A percentile compares a stretch with the other conserved stretches of the same genome.
These are phyloP conservation scores for Falcaria lacertinaria DNA, from an alignment of 2,888 invertebrate genomes.

Conservation along the genomic window DNA sequence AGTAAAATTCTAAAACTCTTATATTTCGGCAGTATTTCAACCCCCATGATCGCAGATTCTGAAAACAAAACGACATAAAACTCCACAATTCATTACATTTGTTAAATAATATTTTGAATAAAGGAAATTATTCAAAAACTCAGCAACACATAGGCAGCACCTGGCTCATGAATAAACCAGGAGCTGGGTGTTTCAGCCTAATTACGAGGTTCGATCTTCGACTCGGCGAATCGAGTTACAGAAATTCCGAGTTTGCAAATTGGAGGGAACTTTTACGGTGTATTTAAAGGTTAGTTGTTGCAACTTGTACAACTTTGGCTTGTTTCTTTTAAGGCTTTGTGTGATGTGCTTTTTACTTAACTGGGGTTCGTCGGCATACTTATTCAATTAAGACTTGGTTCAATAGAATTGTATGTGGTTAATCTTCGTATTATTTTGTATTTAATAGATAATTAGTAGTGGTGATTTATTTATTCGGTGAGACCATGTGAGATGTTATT, in stretches of 20 bases:
- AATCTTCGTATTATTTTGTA: too few relatives aligned
- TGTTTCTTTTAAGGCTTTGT: constrained; percentile 17
- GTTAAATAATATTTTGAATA: not conserved
- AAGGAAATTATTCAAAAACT: constrained; percentile 24
- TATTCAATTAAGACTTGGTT: constrained; percentile 4
- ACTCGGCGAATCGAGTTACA: constrained; percentile 22
- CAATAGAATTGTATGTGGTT: constrained; percentile 16
- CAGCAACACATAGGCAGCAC: constrained; percentile 28
- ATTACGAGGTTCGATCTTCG: constrained; percentile 33
- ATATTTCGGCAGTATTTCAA: too few relatives aligned
- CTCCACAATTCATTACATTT: too few relatives aligned
- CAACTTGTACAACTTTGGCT: constrained; percentile 8
- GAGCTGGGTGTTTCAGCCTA: constrained; percentile 30
- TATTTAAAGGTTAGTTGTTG: constrained; percentile 20
- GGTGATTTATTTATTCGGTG: too few relatives aligned
- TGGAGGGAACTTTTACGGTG: constrained; percentile 28
- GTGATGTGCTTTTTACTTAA: constrained; percentile 2
- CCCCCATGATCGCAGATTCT: too few relatives aligned
- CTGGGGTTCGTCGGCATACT: too few relatives aligned
- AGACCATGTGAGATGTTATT: too few relatives aligned
- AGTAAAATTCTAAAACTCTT: too few relatives aligned
- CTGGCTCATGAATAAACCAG: constrained; percentile 34
- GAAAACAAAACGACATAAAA: too few relatives aligned
- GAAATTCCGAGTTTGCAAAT: constrained; percentile 29
- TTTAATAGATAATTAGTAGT: too few relatives aligned